These are phyloP conservation scores for Chunga burmeisteri DNA, from an alignment of 2,113 vertebrate genomes.

Conservation along the genomic window DNA sequence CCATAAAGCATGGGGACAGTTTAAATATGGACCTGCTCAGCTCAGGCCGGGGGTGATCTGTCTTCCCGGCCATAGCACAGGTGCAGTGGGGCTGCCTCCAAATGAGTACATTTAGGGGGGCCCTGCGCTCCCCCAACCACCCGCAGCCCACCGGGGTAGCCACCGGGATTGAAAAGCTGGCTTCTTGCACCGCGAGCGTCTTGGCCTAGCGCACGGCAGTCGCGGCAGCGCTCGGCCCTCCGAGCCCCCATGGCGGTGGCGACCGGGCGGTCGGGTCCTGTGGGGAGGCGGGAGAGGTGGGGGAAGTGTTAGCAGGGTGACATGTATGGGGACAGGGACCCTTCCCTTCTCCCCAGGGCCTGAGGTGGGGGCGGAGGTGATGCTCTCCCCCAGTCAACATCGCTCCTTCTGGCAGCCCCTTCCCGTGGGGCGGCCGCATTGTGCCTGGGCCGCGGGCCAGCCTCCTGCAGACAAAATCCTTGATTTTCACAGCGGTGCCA, in stretches of 20 bases:
- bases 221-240: rapidly evolving
- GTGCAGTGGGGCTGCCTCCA: conserved; percentile 62
- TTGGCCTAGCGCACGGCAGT: rapidly evolving
- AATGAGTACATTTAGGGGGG: conserved; percentile 62
- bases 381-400: not conserved
- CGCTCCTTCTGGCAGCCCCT: not conserved
- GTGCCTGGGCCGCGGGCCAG: rapidly evolving
- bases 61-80: conserved; percentile 75
- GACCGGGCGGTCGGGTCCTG: not conserved
- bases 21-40: conserved; percentile 94
- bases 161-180: not conserved
- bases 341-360: not conserved
- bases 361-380: not conserved
- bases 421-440: rapidly evolving
- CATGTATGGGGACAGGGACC: rapidly evolving
- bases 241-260: rapidly evolving
- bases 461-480: not conserved
- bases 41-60: conserved; percentile 81
- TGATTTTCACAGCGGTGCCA: rapidly evolving
- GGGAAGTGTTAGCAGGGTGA: not conserved
- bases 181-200: not conserved
- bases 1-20: conserved; percentile 95
- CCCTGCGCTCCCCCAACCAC: not conserved
- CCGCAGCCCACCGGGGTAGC: rapidly evolving
- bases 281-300: not conserved